Evolutionary conservation across 2,797 vertebrate genomes (phyloP).

Genomic region (Corythornis leucogaster): DNA sequence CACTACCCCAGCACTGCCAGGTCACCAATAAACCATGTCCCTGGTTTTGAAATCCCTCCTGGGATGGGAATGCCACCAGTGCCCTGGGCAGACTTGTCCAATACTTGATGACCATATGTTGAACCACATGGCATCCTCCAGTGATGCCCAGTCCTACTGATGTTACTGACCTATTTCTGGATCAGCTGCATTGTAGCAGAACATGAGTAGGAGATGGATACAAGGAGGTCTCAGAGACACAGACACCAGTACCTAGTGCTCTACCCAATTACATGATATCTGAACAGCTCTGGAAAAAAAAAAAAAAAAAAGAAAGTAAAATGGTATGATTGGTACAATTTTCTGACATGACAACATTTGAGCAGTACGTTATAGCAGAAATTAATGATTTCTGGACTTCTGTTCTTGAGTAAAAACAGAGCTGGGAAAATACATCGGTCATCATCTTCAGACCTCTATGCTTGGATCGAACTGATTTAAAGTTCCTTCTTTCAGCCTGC

Average conservation of each 20-base stretch:
- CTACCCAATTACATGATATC: accelerated
- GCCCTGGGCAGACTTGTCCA: not conserved
- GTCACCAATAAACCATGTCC: not conserved
- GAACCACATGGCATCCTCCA: not conserved
- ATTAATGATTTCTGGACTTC: not conserved
- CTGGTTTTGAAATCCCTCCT: not conserved
- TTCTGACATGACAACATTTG: not conserved
- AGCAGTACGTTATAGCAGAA: not conserved
- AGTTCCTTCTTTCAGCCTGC: not conserved
- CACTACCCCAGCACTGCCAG: not conserved
- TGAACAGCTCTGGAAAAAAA: not conserved
- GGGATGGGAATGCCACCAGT: not conserved
- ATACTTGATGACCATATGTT: no score
- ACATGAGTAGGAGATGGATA: no score
- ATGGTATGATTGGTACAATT: accelerated
- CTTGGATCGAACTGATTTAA: not conserved
- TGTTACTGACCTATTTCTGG: not conserved
- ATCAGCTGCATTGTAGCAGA: not conserved
- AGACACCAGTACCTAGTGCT: not conserved
- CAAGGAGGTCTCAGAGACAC: not conserved
- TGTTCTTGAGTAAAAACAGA: not conserved
- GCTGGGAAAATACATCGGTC: not conserved
- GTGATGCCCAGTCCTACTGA: not conserved
- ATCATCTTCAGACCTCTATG: accelerated
- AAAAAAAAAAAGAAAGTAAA: no score